Conservation (phyloP, 2,888 invertebrate genomes). For the Synergus itoensis region DNA sequence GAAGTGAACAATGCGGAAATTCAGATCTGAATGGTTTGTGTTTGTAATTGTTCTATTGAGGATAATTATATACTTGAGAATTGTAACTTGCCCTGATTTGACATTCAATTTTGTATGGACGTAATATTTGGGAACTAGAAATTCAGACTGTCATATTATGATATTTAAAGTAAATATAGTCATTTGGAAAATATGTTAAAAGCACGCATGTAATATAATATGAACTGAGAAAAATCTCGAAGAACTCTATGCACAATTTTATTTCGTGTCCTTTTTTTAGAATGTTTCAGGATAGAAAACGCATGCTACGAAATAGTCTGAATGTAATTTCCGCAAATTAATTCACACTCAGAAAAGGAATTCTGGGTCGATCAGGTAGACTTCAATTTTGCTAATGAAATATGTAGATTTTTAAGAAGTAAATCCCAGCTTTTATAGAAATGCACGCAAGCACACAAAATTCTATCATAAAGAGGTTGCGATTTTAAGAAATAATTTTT, state of each 20-base stretch:
- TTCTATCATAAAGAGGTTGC: neutral
- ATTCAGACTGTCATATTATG: neutral
- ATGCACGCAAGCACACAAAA: neutral
- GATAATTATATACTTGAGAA: too few relatives aligned
- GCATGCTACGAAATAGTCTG: neutral
- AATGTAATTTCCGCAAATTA: constrained; percentile 20
- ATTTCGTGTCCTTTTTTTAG: neutral
- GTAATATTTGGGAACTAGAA: neutral
- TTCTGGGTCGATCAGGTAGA: neutral
- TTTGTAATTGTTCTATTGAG: neutral
- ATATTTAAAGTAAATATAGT: neutral
- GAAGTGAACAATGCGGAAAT: neutral
- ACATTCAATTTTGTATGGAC: too few relatives aligned
- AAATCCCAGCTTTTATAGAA: neutral
- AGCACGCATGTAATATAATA: neutral
- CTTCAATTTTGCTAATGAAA: constrained; percentile 43
- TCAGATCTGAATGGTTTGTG: neutral
- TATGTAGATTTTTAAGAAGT: neutral
- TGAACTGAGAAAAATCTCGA: neutral
- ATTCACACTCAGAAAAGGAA: neutral
- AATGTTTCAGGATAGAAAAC: neutral
- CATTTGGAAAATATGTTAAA: constrained; percentile 7
- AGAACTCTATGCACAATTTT: neutral
- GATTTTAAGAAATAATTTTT: neutral
- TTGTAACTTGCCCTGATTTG: too few relatives aligned